Evolutionary conservation across 2,113 vertebrate species (phyloP).

Genomic region (Tangachromis dhanisi): DNA sequence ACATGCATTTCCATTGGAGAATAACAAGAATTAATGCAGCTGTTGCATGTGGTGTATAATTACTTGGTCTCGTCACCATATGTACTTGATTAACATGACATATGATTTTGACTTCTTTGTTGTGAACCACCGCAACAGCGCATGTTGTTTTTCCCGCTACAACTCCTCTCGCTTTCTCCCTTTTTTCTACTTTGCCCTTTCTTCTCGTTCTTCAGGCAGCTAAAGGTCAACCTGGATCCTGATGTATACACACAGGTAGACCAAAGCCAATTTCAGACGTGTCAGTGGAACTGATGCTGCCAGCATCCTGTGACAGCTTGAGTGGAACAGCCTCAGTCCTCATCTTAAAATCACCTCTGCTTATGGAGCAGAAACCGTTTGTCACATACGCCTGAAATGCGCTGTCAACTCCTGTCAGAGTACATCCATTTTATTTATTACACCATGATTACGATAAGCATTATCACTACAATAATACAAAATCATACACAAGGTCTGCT

Average conservation of each 20-base stretch:
- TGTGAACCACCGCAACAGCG: neutral
- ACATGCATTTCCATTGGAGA: neutral
- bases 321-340: slow-evolving; percentile 46
- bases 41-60: neutral
- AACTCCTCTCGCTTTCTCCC: neutral
- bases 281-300: slow-evolving; percentile 56
- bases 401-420: slow-evolving; percentile 24
- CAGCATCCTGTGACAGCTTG: slow-evolving; percentile 55
- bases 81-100: neutral
- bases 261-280: slow-evolving; percentile 65
- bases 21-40: neutral
- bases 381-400: slow-evolving; percentile 9
- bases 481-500: neutral
- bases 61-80: neutral
- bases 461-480: neutral
- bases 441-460: neutral
- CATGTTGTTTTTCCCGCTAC: neutral
- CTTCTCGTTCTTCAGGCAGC: slow-evolving; percentile 1
- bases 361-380: slow-evolving; percentile 36
- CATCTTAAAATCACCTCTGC: slow-evolving; percentile 48
- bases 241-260: slow-evolving; percentile 35
- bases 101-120: neutral
- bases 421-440: slow-evolving; percentile 7
- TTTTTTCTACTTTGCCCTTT: slow-evolving; percentile 15
- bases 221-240: slow-evolving; percentile 26